These are phyloP conservation scores for Tinea semifulvella DNA, from an alignment of 2,888 invertebrate species.

Conservation along the genomic window DNA sequence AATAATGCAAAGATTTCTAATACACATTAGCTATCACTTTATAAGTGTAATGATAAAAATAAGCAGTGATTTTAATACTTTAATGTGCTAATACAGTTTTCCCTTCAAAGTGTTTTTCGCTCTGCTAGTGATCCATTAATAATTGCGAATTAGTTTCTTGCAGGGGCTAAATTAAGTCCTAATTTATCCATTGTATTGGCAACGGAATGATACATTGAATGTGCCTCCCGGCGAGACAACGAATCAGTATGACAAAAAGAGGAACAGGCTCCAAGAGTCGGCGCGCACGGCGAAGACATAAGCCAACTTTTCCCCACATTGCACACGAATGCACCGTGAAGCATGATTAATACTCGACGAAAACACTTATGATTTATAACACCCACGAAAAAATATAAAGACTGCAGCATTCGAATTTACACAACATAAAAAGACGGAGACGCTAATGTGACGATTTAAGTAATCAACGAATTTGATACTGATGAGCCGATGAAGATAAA, in stretches of 20 bases:
- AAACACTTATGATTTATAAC: constrained; percentile 44
- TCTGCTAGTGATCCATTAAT: constrained; percentile 4
- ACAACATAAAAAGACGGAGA: constrained; percentile 17
- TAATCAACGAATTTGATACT: constrained; percentile 5
- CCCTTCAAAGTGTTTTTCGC: not conserved
- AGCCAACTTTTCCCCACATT: not conserved
- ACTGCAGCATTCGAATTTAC: constrained; percentile 19
- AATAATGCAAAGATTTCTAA: too few species aligned
- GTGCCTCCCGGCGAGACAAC: constrained; percentile 9
- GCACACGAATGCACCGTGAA: constrained; percentile 18
- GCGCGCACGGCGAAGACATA: not conserved
- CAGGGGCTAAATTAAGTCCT: constrained; percentile 28
- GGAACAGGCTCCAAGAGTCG: not conserved
- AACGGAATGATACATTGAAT: constrained; percentile 8
- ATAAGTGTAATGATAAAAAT: too few species aligned
- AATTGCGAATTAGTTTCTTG: constrained; percentile 11
- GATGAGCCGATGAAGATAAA: constrained; percentile 41
- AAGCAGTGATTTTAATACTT: too few species aligned
- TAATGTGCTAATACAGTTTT: too few species aligned
- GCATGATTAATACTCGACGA: constrained; percentile 45
- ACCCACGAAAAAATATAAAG: constrained; percentile 8
- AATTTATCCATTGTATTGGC: constrained; percentile 23
- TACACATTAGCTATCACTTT: too few species aligned
- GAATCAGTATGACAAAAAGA: constrained; percentile 16
- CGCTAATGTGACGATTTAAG: constrained; percentile 12